These are phyloP conservation scores for Hydrotaea cyrtoneurina DNA, from an alignment of 2,888 invertebrate species.

Conservation along the genomic window DNA sequence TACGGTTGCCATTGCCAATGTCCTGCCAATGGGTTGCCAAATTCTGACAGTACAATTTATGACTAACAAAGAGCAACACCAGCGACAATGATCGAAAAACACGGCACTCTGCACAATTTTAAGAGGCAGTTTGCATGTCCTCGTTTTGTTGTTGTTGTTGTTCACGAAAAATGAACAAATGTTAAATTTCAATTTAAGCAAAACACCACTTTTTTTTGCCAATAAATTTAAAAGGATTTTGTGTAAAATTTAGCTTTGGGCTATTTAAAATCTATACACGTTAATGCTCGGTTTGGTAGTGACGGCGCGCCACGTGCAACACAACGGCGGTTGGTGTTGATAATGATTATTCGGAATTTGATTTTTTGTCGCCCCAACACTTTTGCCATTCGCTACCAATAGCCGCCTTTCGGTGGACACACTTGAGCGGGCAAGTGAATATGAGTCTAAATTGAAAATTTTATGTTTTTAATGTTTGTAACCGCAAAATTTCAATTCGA, in stretches of 20 bases:
- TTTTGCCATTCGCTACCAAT: neutral
- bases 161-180: neutral
- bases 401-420: too few species aligned
- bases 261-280: neutral
- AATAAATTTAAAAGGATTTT: conserved; percentile 24
- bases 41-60: conserved; percentile 34
- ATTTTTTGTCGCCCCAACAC: conserved; percentile 13
- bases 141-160: neutral
- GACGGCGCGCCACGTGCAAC: neutral
- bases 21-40: neutral
- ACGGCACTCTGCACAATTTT: neutral
- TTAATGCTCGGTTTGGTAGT: conserved; percentile 9
- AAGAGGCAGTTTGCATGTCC: neutral
- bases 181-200: conserved; percentile 24
- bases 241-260: conserved; percentile 6
- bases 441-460: conserved; percentile 23
- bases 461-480: conserved; percentile 13
- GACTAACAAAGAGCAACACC: neutral
- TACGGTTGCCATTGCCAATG: neutral
- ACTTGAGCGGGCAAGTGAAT: neutral
- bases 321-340: neutral
- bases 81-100: neutral
- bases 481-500: conserved; percentile 29
- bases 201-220: neutral
- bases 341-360: conserved; percentile 5